phyloP scores from a whole-genome alignment of 2,113 vertebrate species.

The Chaetops frenatus region DNA sequence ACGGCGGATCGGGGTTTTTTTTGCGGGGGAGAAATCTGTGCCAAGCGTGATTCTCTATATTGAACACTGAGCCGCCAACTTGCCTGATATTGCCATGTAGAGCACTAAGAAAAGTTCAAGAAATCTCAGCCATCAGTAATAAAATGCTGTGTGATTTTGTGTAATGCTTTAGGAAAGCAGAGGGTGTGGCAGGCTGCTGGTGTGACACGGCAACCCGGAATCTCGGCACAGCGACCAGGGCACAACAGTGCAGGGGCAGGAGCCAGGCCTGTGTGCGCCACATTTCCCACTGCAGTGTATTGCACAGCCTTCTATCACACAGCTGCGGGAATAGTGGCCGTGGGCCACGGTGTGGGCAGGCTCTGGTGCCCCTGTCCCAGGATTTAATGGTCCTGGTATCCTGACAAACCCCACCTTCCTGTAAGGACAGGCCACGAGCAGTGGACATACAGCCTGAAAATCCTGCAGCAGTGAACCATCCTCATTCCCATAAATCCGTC shows the following conservation, averaged over 20 bases:
- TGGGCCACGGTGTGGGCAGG: rapidly evolving
- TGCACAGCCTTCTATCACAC: rapidly evolving
- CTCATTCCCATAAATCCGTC: background rate
- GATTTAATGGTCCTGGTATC: too few relatives aligned
- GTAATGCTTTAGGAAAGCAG: background rate
- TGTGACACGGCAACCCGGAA: background rate
- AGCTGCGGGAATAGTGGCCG: background rate
- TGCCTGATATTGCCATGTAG: background rate
- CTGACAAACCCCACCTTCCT: background rate
- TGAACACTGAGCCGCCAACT: background rate
- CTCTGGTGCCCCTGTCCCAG: background rate
- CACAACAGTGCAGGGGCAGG: background rate
- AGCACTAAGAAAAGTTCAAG: background rate
- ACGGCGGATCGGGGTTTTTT: background rate
- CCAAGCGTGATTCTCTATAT: background rate
- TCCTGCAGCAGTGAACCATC: background rate
- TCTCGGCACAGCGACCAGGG: background rate
- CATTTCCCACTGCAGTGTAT: background rate
- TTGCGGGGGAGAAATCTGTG: background rate
- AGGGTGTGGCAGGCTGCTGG: background rate
- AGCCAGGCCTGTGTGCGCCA: background rate
- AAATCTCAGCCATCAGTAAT: background rate
- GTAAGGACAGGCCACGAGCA: background rate
- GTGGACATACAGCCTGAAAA: background rate
- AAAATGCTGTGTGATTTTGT: background rate